phyloP scores from a whole-genome alignment of 2,888 invertebrate species.

The Leptopilina syphax region DNA sequence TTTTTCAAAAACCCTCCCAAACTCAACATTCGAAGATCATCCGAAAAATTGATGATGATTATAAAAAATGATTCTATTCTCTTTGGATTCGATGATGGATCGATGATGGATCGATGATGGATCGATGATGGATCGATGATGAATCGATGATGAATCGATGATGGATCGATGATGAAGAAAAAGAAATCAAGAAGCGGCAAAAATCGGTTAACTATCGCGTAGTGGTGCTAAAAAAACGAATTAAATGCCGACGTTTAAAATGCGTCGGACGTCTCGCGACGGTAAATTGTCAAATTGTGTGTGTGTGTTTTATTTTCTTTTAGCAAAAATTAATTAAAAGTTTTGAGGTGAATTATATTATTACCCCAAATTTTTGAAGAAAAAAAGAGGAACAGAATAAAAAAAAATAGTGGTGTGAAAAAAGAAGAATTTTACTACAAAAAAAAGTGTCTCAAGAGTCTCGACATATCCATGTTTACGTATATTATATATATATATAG shows the following conservation, averaged over 20 bases:
- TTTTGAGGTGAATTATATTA: background rate
- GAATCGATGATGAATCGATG: no score
- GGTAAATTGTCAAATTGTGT: background rate
- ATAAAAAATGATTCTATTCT: no score
- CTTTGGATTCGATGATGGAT: no score
- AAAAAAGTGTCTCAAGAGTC: slow-evolving; percentile 30
- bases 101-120: no score
- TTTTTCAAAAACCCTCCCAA: no score
- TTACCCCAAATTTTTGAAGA: no score
- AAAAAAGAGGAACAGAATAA: background rate
- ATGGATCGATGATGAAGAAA: no score
- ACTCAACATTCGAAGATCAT: no score
- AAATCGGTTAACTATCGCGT: background rate
- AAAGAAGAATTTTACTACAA: background rate
- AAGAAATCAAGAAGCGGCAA: background rate
- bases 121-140: no score
- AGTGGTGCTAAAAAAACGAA: background rate
- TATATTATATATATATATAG: background rate
- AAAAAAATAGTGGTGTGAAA: background rate
- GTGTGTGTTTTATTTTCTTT: no score
- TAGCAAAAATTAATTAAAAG: no score
- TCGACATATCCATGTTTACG: slow-evolving; percentile 24
- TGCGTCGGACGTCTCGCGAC: slow-evolving; percentile 28
- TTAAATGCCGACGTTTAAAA: slow-evolving; percentile 24
- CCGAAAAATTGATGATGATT: no score